Base-by-base conservation (phyloP, 2,888 invertebrate species). In the Stenurella melanura region DNA sequence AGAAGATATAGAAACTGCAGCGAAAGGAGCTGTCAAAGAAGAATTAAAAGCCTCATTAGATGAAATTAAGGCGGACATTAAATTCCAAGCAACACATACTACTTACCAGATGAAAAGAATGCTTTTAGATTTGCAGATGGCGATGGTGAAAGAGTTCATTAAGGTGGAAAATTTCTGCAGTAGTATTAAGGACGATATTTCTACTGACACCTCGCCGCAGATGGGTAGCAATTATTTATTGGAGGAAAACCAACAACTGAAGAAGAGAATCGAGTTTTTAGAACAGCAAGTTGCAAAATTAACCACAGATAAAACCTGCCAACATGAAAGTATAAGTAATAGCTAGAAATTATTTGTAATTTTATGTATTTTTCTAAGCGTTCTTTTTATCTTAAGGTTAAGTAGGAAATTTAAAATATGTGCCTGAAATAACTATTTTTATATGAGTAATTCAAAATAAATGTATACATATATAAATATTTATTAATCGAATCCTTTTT, bases 201-300 rank as follows among this genome's bases (percentile, higher is more conserved):
- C 71, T 15, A 42, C 61, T 30, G 86, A 83, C 74, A 84, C 91
- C 77, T 84, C 88, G 58, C 88, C 89, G 69, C 90, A 89, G 80
- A 90, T 74, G 42, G 30, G 75, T 5, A 74, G 38, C 60, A 87
- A 69, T 54, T 74, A 88, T 67, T 87, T 92, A 76, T 81, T 91
- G 38, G 91, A 92, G 83, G 90, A 90, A 42, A 92, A 92, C 82
- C 90, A 90, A 81, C 90, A 89, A 82, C 87, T 92, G 30, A 88
- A 89, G 2, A 88, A 91, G 42, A 91, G 91, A 87, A 87, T 92
- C 77, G 90, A 91, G 78, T 89, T 90, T 81, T 84, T 92, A 74
- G 91, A 91, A 73, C 80, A 83, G 17, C 81, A 83, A 66, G 63
- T 82, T 18, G 70, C 79, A 15, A 9, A 9, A 21, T 10, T 70